Conservation (phyloP, 2,113 vertebrate species). For the Smithornis capensis region DNA sequence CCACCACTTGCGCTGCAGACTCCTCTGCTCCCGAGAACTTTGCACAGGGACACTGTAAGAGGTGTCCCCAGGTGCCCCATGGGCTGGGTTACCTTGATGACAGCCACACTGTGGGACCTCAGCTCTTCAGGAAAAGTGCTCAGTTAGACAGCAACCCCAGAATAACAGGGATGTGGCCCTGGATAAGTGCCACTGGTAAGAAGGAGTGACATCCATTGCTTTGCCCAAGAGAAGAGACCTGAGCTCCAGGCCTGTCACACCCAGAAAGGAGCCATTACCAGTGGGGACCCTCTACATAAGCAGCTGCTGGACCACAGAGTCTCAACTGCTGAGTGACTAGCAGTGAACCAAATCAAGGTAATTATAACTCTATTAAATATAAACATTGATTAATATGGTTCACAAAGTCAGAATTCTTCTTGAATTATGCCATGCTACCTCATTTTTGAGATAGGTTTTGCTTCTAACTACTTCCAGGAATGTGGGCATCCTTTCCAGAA, state of each 20-base stretch:
- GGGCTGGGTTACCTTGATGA: background rate
- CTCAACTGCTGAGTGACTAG: background rate
- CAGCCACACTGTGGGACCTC: fast-evolving
- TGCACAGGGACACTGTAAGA: background rate
- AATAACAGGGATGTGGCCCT: background rate
- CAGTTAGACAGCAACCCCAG: background rate
- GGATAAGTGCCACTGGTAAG: background rate
- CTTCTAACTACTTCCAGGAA: background rate
- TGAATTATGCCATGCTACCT: background rate
- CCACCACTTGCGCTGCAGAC: background rate
- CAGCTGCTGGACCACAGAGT: background rate
- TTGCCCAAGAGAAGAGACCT: background rate
- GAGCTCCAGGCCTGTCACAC: background rate
- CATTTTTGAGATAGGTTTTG: background rate
- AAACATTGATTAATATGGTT: background rate
- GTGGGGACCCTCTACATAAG: fast-evolving
- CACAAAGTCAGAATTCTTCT: background rate
- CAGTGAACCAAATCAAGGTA: background rate
- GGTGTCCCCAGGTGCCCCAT: fast-evolving
- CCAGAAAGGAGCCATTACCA: background rate
- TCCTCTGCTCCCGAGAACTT: background rate
- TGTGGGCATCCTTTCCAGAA: background rate
- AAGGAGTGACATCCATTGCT: background rate
- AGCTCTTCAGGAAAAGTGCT: background rate
- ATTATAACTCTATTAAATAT: background rate